Conservation (phyloP, 1,140 invertebrate genomes). For the Plutomurus gul region DNA sequence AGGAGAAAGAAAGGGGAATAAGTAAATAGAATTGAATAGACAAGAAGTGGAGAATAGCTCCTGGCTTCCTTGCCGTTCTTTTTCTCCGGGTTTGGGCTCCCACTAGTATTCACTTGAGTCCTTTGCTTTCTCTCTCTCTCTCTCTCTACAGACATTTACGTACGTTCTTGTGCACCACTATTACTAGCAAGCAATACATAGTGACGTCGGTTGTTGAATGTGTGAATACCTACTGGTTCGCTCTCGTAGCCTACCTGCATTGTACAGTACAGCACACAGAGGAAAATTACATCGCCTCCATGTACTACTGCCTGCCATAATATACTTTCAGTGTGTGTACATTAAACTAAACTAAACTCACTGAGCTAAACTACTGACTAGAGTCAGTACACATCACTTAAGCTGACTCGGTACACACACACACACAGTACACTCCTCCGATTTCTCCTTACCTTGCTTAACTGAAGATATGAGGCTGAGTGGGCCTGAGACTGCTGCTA, state of each 20-base stretch:
- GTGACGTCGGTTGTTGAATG: too few species aligned
- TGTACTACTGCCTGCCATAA: neutral
- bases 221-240: too few species aligned
- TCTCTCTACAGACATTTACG: slow-evolving; percentile 2
- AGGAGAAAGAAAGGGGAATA: neutral
- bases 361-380: neutral
- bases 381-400: neutral
- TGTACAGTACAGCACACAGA: too few species aligned
- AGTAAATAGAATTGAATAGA: slow-evolving; percentile 28
- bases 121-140: neutral
- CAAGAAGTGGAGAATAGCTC: neutral
- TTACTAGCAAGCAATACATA: too few species aligned
- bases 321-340: neutral
- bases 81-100: neutral
- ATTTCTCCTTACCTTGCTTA: neutral
- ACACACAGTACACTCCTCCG: too few species aligned
- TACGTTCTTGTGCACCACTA: neutral
- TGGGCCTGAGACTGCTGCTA: too few species aligned
- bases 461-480: too few species aligned
- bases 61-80: neutral
- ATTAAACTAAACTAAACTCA: neutral
- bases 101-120: slow-evolving; percentile 8
- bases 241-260: too few species aligned
- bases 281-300: neutral
- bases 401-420: neutral